A percentile compares a stretch with the other conserved stretches of the same genome.
Conservation (phyloP, 2,888 invertebrate genomes). For the Aelia acuminata region DNA sequence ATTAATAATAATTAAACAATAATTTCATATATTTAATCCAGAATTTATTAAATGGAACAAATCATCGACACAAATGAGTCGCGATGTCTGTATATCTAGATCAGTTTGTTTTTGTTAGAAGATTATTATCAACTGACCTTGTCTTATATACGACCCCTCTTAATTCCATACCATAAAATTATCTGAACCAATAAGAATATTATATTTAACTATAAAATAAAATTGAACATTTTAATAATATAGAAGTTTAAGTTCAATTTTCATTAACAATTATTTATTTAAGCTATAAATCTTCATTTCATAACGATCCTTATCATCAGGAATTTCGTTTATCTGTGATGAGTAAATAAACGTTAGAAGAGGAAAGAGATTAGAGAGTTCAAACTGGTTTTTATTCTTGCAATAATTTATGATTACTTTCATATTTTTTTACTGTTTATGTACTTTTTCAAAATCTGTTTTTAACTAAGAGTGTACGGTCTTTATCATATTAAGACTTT, state of each 20-base stretch:
- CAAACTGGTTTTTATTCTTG: not conserved
- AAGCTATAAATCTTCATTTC: not conserved
- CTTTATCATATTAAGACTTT: too few species aligned
- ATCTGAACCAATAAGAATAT: too few species aligned
- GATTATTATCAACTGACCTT: not conserved
- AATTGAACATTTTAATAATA: not conserved
- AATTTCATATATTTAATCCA: too few species aligned
- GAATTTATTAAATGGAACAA: too few species aligned
- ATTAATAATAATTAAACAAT: too few species aligned
- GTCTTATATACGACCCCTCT: not conserved
- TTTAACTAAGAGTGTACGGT: too few species aligned
- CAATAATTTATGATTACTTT: not conserved
- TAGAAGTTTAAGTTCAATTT: not conserved
- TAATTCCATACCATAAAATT: too few species aligned
- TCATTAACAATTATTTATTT: not conserved
- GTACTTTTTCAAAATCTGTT: too few species aligned
- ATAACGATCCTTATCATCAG: not conserved
- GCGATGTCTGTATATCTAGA: not conserved
- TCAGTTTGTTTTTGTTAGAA: not conserved
- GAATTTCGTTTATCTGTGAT: not conserved
- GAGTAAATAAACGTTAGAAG: conserved; percentile 3
- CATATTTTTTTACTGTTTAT: not conserved
- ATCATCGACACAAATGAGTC: too few species aligned
- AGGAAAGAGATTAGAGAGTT: conserved; percentile 19
- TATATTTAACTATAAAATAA: too few species aligned